Evolutionary conservation across 1,140 invertebrate genomes (phyloP), one percentile per base, ranked within the genome.

Genomic region (Eupeodes corollae): DNA sequence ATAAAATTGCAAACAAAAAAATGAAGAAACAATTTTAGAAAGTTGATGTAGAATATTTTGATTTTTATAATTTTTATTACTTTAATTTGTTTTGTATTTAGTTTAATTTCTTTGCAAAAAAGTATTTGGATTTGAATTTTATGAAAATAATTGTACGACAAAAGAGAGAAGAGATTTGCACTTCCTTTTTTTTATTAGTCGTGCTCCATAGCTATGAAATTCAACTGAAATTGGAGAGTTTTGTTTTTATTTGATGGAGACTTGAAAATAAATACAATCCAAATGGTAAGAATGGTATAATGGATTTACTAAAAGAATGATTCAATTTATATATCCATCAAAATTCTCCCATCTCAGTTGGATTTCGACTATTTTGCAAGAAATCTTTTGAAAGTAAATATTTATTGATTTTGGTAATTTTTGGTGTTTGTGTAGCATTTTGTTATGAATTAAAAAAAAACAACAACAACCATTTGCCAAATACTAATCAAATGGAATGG

Each of bases 31-130:
- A 26, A 26, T 26, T 26, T 26, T 26, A 26, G 21, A 26, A 26
- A 26, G 21, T 26, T 26, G 21, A 26, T 26, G 21, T 26, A 26
- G 21, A 26, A 26, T 26, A 26, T 26, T 26, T 26, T 26, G 8
- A 5, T 26, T 26, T 26, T 26, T 26, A 5, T n/a, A n/a, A n/a
- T 26, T 26, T 37, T 37, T 55, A 58, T 52, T 58, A 56, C 49
- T 42, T 47, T 44, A 52, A 31, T 49, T 46, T 40, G 51, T 53
- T 54, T 52, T 56, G 55, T 40, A 41, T 14, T 56, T 54, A 40
- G 48, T 45, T 48, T 3, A 37, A 6, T 57, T 39, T 52, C 48
- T 52, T 54, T 50, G 48, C 51, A 58, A 47, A 50, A 45, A 37
- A 6, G 14, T 19, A 45, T 34, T 42, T 26, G 21, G 8, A 26